Evolutionary conservation across 2,888 invertebrate species (phyloP), one percentile per base, ranked within the genome.

Genomic region (Polyommatus icarus): DNA sequence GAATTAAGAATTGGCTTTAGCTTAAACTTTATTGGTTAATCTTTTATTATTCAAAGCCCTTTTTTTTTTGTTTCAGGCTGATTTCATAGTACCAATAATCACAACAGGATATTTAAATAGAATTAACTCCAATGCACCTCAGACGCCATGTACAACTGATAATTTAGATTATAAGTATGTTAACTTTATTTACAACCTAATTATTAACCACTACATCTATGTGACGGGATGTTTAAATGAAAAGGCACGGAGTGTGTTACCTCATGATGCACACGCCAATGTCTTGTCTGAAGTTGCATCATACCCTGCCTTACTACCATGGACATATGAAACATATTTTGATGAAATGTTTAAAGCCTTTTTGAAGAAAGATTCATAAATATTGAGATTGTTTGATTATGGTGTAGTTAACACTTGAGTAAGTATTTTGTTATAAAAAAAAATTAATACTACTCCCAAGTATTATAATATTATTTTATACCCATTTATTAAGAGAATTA

Each of bases 81-180:
- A 94, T 82, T 95, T 92, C 82, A 88, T 95, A 80, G 90, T 95
- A 79, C 95, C 95, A 8, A 94, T 95, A 77, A 87, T 95, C 81
- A 95, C 95, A 71, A 85, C 89, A 78, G 94, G 91, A 20, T 95
- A 95, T 80, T 83, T 95, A 50, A 87, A 91, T 78, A 90, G 88
- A 85, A 94, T 95, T 78, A 90, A 86, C 80, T 90, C 91, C 10
- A 87, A 87, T 79, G 84, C 84, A 76, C 81, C 88, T 12, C 87
- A 86, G 80, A 84, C 87, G 36, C 90, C 90, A 0, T 92, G 89
- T 80, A 91, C 90, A 32, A 88, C 88, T 80, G 91, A 93, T 80
- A 93, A 94, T 80, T 85, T 94, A 80, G 94, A 94, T 79, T 91
- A 90, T 80, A 91, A 91, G 88, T 94, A 94, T 88, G 94, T 90